These are phyloP conservation scores for Microplitis deprimator DNA, from an alignment of 2,888 invertebrate species.

Conservation along the genomic window DNA sequence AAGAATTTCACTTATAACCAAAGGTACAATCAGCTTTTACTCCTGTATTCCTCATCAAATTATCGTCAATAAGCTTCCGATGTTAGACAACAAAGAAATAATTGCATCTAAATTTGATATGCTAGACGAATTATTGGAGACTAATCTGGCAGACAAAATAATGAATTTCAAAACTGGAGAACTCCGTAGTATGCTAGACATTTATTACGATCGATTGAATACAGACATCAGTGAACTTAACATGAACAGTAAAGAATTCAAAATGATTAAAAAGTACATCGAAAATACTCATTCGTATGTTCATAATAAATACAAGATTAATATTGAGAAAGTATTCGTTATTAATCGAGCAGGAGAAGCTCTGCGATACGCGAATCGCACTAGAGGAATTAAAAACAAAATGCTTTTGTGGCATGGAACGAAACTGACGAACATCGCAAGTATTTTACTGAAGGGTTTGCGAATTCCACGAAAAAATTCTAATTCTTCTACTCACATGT, in stretches of 20 bases:
- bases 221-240: constrained; percentile 83
- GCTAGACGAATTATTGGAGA: no score
- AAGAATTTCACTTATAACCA: no score
- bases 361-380: constrained; percentile 85
- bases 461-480: constrained; percentile 96
- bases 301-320: constrained; percentile 82
- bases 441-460: constrained; percentile 91
- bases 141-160: no score
- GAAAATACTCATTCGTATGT: constrained; percentile 94
- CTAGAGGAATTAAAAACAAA: constrained; percentile 78
- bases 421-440: constrained; percentile 92
- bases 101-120: no score
- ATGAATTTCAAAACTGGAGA: no score
- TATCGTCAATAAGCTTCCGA: no score
- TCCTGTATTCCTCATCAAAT: no score
- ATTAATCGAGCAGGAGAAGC: constrained; percentile 85
- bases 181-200: constrained; percentile 76
- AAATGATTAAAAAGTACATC: constrained; percentile 83
- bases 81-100: no score
- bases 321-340: constrained; percentile 81
- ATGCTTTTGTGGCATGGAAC: constrained; percentile 97
- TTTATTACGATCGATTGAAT: constrained; percentile 90
- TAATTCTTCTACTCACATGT: constrained; percentile 95
- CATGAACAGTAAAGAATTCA: constrained; percentile 80
- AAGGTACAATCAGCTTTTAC: no score